Evolutionary conservation across 2,888 invertebrate genomes (phyloP).

Genomic region (Pimpla rufipes): DNA sequence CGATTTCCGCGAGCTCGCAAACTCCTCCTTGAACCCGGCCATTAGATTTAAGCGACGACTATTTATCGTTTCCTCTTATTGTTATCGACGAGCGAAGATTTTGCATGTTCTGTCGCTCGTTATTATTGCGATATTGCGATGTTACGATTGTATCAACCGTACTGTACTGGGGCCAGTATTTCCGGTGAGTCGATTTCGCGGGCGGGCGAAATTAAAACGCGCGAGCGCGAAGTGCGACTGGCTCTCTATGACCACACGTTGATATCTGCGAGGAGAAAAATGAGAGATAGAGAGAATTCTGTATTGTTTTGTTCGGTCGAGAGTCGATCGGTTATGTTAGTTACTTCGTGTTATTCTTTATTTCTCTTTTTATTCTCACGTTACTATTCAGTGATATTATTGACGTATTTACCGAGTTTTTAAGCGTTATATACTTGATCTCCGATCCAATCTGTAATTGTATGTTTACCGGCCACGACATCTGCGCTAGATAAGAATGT

Average conservation of each 20-base stretch:
- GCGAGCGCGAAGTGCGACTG: constrained; percentile 40
- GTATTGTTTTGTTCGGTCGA: constrained; percentile 49
- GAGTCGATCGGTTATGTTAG: constrained; percentile 52
- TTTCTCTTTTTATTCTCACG: constrained; percentile 29
- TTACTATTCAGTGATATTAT: constrained; percentile 62
- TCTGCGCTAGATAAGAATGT: constrained; percentile 20
- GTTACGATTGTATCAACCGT: constrained; percentile 35
- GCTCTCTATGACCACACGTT: constrained; percentile 51
- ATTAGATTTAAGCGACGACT: constrained; percentile 64
- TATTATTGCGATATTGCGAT: constrained; percentile 33
- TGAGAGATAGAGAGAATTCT: neutral
- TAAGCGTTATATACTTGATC: constrained; percentile 41
- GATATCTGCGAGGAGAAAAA: constrained; percentile 5
- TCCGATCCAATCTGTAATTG: constrained; percentile 31
- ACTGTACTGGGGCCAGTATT: constrained; percentile 57
- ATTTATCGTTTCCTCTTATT: constrained; percentile 48
- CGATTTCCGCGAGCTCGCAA: constrained; percentile 38
- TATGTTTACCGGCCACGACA: neutral
- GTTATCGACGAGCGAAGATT: constrained; percentile 20
- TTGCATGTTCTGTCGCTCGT: constrained; percentile 43
- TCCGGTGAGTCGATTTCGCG: constrained; percentile 56
- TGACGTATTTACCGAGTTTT: constrained; percentile 52
- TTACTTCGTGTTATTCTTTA: constrained; percentile 40
- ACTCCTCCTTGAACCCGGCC: constrained; percentile 49
- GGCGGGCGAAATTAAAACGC: neutral